These are phyloP conservation scores for Andrena hattorfiana DNA, from an alignment of 2,888 invertebrate species.

Conservation along the genomic window DNA sequence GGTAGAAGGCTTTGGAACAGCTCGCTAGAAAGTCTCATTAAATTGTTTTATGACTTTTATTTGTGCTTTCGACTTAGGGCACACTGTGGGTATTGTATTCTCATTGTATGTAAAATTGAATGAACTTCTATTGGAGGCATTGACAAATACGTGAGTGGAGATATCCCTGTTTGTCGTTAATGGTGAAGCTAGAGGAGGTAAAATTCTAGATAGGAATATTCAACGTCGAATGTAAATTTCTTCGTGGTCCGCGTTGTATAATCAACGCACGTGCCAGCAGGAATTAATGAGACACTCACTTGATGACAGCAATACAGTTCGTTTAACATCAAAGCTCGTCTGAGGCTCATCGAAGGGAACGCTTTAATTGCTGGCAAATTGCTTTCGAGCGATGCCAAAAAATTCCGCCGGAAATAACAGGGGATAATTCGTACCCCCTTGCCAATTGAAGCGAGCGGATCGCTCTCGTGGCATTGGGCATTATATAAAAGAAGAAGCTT, in stretches of 20 bases:
- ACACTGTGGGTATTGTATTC: neutral
- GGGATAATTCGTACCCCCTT: slow-evolving; percentile 17
- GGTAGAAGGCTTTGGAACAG: neutral
- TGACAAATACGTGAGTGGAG: neutral
- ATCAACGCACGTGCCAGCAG: slow-evolving; percentile 10
- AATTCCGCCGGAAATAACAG: slow-evolving; percentile 46
- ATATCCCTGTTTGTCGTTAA: neutral
- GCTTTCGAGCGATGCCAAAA: slow-evolving; percentile 57
- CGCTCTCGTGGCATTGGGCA: slow-evolving; percentile 6
- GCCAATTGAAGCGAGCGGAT: slow-evolving; percentile 47
- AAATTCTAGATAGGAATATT: neutral
- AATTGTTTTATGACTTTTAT: neutral
- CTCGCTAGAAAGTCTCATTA: neutral
- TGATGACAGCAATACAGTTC: slow-evolving; percentile 42
- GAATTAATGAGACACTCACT: slow-evolving; percentile 31
- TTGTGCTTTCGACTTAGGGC: neutral
- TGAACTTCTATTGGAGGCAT: too few relatives aligned
- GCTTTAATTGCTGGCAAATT: slow-evolving; percentile 61
- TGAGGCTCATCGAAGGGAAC: slow-evolving; percentile 47
- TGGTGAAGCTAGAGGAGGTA: neutral
- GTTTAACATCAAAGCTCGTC: slow-evolving; percentile 4
- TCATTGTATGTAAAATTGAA: neutral
- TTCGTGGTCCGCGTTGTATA: neutral
- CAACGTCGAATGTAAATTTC: neutral
- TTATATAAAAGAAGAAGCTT: slow-evolving; percentile 5